Evolutionary conservation across 2,113 vertebrate genomes (phyloP).

Genomic region (Peromyscus polionotus): DNA sequence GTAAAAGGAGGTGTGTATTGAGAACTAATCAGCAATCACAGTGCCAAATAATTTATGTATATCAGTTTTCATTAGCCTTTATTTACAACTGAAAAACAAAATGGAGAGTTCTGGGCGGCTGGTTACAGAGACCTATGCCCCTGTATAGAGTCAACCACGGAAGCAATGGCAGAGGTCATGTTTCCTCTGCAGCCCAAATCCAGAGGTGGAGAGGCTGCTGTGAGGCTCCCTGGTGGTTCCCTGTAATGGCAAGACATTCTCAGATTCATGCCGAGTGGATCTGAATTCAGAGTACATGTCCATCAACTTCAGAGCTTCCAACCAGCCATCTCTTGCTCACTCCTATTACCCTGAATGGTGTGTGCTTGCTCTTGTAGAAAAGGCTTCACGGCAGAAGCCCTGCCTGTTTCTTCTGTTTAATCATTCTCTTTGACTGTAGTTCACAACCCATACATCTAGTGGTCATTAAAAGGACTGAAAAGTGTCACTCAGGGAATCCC

Average conservation of each 20-base stretch:
- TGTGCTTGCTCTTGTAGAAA: not conserved
- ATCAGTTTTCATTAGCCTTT: not conserved
- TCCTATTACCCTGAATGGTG: not conserved
- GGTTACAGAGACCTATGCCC: not conserved
- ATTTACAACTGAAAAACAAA: not conserved
- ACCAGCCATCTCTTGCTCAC: not conserved
- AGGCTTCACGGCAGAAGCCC: not conserved
- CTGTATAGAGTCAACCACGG: not conserved
- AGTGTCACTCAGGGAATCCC: not conserved
- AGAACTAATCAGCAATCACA: not conserved
- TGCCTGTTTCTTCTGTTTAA: not conserved
- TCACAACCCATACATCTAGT: not conserved
- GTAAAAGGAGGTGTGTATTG: not conserved
- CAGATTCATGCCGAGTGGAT: not conserved
- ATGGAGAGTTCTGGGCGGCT: not conserved
- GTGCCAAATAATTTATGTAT: not conserved
- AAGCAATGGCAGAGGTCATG: not conserved
- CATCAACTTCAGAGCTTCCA: conserved; percentile 7
- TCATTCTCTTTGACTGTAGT: not conserved
- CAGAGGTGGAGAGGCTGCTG: not conserved
- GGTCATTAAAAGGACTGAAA: not conserved
- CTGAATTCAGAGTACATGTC: not conserved
- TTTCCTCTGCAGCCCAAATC: not conserved
- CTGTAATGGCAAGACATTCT: not conserved
- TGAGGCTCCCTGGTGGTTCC: not conserved